Percentiles rank a stretch among this genome's conserved stretches.
Evolutionary conservation across 2,888 invertebrate species (phyloP).

Genomic region (Erebia ligea): DNA sequence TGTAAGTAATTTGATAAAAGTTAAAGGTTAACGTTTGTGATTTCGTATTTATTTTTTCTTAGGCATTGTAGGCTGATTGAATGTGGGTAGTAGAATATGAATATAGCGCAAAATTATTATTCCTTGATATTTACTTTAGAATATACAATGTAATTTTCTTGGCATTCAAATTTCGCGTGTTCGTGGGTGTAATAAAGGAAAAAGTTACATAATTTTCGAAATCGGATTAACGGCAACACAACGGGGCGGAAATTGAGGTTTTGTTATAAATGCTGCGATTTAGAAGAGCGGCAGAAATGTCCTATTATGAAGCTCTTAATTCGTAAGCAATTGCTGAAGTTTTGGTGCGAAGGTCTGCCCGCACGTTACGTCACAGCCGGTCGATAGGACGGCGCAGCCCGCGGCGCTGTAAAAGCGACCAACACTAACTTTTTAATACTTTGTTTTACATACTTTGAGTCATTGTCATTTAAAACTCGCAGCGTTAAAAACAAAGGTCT

Average conservation of each 20-base stretch:
- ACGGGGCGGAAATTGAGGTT: slow-evolving; percentile 14
- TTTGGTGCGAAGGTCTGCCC: slow-evolving; percentile 41
- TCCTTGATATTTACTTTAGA: background rate
- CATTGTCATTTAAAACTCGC: slow-evolving; percentile 39
- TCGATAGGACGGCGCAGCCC: slow-evolving; percentile 66
- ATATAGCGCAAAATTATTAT: slow-evolving; percentile 8
- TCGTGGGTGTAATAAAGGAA: background rate
- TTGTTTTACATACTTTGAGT: slow-evolving; percentile 50
- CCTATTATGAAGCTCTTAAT: slow-evolving; percentile 22
- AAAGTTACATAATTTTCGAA: slow-evolving; percentile 13
- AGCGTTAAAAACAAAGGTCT: too few species aligned
- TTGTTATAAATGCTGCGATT: slow-evolving; percentile 11
- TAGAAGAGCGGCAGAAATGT: slow-evolving; percentile 11
- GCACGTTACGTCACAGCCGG: slow-evolving; percentile 62
- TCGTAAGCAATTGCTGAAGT: slow-evolving; percentile 28
- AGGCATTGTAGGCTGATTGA: slow-evolving; percentile 17
- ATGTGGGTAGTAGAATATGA: slow-evolving; percentile 7
- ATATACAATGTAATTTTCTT: slow-evolving; percentile 8
- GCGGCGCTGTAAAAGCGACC: slow-evolving; percentile 52
- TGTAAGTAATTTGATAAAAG: background rate
- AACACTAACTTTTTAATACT: slow-evolving; percentile 60
- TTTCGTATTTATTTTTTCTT: background rate
- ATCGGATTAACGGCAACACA: slow-evolving; percentile 15
- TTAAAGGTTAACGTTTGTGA: background rate
- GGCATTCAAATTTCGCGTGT: background rate